Percentiles rank a stretch among this genome's conserved stretches.
Evolutionary conservation across 2,888 invertebrate species (phyloP).

Genomic region (Volucella zonaria): DNA sequence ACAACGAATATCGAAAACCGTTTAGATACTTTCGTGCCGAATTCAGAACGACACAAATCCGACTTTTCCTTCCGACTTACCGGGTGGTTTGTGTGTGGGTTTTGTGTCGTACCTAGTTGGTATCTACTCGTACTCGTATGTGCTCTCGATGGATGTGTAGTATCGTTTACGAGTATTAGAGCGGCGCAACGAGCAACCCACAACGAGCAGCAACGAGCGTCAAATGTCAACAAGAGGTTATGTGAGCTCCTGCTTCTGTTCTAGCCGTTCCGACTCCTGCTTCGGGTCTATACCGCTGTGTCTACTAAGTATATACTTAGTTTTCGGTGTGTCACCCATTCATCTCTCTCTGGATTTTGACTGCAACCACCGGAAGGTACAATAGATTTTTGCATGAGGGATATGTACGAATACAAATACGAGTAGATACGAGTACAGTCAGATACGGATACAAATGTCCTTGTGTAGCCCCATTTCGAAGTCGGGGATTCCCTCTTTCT

Average conservation of each 20-base stretch:
- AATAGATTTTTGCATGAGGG: slow-evolving; percentile 62
- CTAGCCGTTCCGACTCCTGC: neutral
- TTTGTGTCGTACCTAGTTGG: slow-evolving; percentile 1
- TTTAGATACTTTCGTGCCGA: slow-evolving; percentile 71
- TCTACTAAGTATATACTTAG: slow-evolving; percentile 69
- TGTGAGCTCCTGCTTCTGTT: slow-evolving; percentile 11
- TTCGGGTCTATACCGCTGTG: neutral
- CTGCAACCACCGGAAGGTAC: slow-evolving; percentile 71
- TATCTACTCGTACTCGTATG: neutral
- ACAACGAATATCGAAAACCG: slow-evolving; percentile 61
- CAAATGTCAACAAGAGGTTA: slow-evolving; percentile 71
- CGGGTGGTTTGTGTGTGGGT: slow-evolving; percentile 30
- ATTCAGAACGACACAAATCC: slow-evolving; percentile 69
- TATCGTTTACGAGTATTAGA: slow-evolving; percentile 38
- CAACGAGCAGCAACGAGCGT: slow-evolving; percentile 46
- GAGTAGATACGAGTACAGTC: neutral
- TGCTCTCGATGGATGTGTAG: slow-evolving; percentile 33
- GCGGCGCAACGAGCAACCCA: slow-evolving; percentile 31
- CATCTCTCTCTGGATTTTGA: slow-evolving; percentile 64
- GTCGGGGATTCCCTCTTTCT: slow-evolving; percentile 26
- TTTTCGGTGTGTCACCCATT: slow-evolving; percentile 73
- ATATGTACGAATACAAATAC: slow-evolving; percentile 4
- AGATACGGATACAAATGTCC: slow-evolving; percentile 29
- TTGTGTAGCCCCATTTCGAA: slow-evolving; percentile 37
- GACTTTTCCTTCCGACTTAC: slow-evolving; percentile 55